These are phyloP conservation scores for Amphipoea lucens DNA, from an alignment of 2,888 invertebrate genomes.

Conservation along the genomic window DNA sequence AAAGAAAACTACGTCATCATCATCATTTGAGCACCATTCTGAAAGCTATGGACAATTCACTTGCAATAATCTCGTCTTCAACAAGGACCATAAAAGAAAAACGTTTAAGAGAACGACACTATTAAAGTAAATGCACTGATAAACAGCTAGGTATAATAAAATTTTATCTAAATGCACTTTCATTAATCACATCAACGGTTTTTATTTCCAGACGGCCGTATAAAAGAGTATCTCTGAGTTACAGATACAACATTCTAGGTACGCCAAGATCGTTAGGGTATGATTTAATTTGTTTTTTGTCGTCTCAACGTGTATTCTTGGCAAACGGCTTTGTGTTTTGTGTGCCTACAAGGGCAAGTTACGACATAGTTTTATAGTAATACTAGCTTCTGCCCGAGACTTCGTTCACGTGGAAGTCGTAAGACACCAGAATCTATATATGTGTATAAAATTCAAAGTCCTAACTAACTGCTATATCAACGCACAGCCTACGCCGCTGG, in stretches of 20 bases:
- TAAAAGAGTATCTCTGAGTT: slow-evolving; percentile 22
- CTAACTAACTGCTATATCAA: too few relatives aligned
- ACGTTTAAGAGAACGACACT: slow-evolving; percentile 28
- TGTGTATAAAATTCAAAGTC: too few relatives aligned
- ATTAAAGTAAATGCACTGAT: slow-evolving; percentile 47
- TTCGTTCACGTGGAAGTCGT: background rate
- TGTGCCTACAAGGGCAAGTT: background rate
- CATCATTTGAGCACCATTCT: slow-evolving; percentile 6
- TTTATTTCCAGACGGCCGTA: slow-evolving; percentile 21
- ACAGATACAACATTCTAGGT: slow-evolving; percentile 11
- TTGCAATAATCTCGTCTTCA: slow-evolving; percentile 35
- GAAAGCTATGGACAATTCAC: slow-evolving; percentile 17
- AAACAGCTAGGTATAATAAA: slow-evolving; percentile 14
- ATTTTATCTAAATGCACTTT: slow-evolving; percentile 54
- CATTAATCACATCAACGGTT: slow-evolving; percentile 46
- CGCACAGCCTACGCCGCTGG: too few relatives aligned
- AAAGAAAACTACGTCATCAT: slow-evolving; percentile 12
- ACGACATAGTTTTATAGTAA: background rate
- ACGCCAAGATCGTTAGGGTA: slow-evolving; percentile 25
- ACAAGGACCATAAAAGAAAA: slow-evolving; percentile 39
- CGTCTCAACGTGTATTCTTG: slow-evolving; percentile 39
- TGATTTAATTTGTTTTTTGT: slow-evolving; percentile 33
- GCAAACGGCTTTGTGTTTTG: slow-evolving; percentile 23
- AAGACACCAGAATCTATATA: background rate
- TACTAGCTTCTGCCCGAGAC: background rate